Conservation (phyloP, 2,888 invertebrate genomes). For the Therioaphis trifolii region DNA sequence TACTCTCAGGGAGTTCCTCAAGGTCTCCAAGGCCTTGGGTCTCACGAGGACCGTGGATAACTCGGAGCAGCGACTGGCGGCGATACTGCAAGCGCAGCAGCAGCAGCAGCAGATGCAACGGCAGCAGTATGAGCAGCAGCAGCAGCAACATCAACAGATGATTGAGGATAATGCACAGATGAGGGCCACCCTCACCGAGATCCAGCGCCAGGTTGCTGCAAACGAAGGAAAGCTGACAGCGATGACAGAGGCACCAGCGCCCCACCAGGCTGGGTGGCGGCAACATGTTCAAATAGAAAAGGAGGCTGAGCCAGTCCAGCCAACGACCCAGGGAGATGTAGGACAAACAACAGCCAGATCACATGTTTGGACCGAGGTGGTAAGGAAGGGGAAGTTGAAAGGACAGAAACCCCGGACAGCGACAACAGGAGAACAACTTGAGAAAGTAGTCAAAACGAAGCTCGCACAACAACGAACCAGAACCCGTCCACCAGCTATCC, state of each 20-base stretch:
- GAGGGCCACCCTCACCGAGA: neutral
- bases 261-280: slow-evolving; percentile 1
- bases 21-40: neutral
- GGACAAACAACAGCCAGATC: neutral
- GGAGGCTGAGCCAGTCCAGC: no score
- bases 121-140: no score
- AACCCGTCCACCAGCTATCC: neutral
- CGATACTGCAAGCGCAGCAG: no score
- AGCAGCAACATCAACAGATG: no score
- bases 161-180: no score
- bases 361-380: no score
- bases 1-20: neutral
- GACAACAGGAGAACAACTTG: no score
- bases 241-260: neutral
- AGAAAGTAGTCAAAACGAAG: no score
- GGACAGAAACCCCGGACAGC: no score
- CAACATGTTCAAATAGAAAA: neutral
- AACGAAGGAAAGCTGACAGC: neutral
- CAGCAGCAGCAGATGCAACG: no score
- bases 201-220: neutral
- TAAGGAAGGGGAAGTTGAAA: no score
- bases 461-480: neutral
- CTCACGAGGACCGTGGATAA: neutral
- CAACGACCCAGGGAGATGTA: neutral
- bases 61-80: neutral